Evolutionary conservation across 2,113 vertebrate species (phyloP), one percentile per base, ranked within the genome.

Genomic region (Lichenostomus cassidix): DNA sequence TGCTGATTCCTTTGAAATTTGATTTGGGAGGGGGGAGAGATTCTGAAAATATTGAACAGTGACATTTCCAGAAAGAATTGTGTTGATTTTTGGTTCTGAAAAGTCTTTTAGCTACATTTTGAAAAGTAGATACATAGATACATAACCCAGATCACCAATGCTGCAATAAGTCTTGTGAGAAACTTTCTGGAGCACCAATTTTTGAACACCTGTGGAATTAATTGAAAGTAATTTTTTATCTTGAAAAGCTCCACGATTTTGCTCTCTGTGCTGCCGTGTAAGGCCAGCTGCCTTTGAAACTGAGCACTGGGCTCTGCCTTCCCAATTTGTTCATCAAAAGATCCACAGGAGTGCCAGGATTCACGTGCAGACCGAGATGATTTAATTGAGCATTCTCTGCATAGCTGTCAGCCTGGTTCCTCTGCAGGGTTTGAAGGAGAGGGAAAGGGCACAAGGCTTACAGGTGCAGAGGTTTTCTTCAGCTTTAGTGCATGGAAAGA

Each of bases 221-320:
- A 16, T 90, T 92, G 81, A 53, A 60, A 84, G 69, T 31, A 0
- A 64, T 60, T 64, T 96, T 90, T 89, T 65, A 47, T 63, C 59
- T 74, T 59, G 64, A 83, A 82, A 93, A 86, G 46, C 46, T 59
- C 24, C 18, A 6, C 5, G 5, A 3, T 86, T 94, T 84, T 81
- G 41, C 86, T 89, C 88, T 92, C 68, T 92, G 39, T 42, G 29
- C 50, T 6, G 3, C 28, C 4, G 4, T 19, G 69, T 47, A 83
- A 88, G 47, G 64, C 55, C 77, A 92, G 47, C 50, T 92, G 67
- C 79, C 64, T 96, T 88, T 95, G 85, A 95, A 91, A 65, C 5
- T 3, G 12, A 79, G 70, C 16, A 4, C 31, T 50, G 73, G 81
- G 76, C 73, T 87, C 75, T 90, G 68, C 92, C 93, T 94, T 90